Conservation (phyloP, 2,797 vertebrate genomes). For the Acipenser oxyrinchus region DNA sequence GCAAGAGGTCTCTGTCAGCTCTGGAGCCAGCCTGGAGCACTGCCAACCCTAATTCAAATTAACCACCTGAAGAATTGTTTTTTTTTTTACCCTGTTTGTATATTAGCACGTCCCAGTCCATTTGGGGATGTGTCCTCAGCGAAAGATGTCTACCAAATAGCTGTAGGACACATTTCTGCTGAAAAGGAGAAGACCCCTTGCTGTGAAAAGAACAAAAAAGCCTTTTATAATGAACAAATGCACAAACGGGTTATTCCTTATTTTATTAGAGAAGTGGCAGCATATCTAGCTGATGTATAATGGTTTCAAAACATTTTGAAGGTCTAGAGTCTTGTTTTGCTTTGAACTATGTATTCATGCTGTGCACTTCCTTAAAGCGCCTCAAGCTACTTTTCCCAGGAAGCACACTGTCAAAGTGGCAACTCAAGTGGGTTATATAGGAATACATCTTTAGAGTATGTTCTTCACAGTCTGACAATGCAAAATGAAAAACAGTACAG, state of each 20-base stretch:
- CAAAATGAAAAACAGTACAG: constrained; percentile 39
- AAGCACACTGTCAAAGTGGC: background rate
- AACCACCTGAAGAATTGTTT: background rate
- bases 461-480: constrained; percentile 34
- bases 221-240: constrained; percentile 2
- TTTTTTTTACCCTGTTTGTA: background rate
- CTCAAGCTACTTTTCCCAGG: background rate
- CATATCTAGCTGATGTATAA: background rate
- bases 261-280: background rate
- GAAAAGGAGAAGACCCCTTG: background rate
- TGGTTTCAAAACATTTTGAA: background rate
- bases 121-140: background rate
- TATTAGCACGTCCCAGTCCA: background rate
- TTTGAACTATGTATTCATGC: constrained; percentile 1
- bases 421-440: background rate
- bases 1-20: too few species aligned
- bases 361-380: background rate
- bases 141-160: background rate
- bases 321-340: background rate
- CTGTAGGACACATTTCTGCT: background rate
- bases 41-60: background rate
- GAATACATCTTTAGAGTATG: background rate
- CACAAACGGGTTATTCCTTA: background rate
- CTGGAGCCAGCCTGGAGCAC: too few species aligned
- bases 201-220: constrained; percentile 1